phyloP scores from a whole-genome alignment of 2,888 invertebrate species.

The Laspeyria flexula region DNA sequence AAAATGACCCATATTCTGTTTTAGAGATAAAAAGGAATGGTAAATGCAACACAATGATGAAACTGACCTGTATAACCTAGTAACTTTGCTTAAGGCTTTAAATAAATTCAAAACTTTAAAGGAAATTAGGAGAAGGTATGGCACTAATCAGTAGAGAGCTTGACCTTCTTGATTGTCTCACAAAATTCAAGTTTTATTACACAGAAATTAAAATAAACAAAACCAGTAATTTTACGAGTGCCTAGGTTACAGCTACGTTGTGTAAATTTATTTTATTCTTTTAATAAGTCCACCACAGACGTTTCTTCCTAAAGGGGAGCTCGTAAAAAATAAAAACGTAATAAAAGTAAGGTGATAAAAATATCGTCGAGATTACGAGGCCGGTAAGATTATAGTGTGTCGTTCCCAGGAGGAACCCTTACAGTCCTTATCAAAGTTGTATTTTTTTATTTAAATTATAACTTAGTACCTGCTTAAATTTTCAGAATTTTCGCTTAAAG shows the following conservation, averaged over 20 bases:
- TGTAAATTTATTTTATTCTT: conserved; percentile 52
- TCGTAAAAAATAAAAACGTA: conserved; percentile 69
- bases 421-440: conserved; percentile 55
- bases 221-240: conserved; percentile 31
- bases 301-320: conserved; percentile 42
- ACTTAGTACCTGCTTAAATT: conserved; percentile 6
- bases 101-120: not conserved
- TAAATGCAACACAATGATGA: not conserved
- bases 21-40: not conserved
- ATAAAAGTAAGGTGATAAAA: conserved; percentile 70
- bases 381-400: conserved; percentile 56
- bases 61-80: not conserved
- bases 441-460: conserved; percentile 24
- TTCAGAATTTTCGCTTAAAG: not conserved
- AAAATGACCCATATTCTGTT: conserved; percentile 8
- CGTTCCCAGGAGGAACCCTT: conserved; percentile 52
- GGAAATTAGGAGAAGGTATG: not conserved
- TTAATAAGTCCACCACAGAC: conserved; percentile 50
- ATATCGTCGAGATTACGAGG: conserved; percentile 69
- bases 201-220: conserved; percentile 26
- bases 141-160: conserved; percentile 5
- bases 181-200: conserved; percentile 16
- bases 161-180: conserved; percentile 3
- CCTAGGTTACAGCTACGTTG: conserved; percentile 43
- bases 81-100: not conserved